A percentile compares a stretch with the other conserved stretches of the same genome.
Conservation (phyloP, 2,113 vertebrate genomes). For the Collichthys lucidus region DNA sequence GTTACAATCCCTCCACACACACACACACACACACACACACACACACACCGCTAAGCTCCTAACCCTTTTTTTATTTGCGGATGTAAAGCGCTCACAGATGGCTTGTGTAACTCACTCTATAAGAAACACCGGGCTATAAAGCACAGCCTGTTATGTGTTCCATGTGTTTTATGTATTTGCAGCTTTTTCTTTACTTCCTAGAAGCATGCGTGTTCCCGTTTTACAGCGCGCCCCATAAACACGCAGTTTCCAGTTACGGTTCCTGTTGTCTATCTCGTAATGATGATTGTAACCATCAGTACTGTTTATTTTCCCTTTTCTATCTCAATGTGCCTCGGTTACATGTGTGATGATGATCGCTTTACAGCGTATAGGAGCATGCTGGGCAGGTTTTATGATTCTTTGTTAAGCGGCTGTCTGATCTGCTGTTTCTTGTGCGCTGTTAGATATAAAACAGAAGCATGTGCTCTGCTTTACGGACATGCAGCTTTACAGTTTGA, state of each 20-base stretch:
- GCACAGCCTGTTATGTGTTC: conserved; percentile 29
- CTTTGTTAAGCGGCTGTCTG: not conserved
- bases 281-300: conserved; percentile 46
- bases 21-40: too few relatives aligned
- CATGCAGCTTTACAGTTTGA: not conserved
- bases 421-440: conserved; percentile 4
- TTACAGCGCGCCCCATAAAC: conserved; percentile 55
- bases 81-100: not conserved
- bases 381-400: not conserved
- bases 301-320: conserved; percentile 22
- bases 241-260: conserved; percentile 37
- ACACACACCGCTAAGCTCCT: too few relatives aligned
- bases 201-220: conserved; percentile 38
- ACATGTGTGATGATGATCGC: not conserved
- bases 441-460: not conserved
- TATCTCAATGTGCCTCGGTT: conserved; percentile 10
- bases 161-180: conserved; percentile 37
- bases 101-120: not conserved
- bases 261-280: conserved; percentile 30
- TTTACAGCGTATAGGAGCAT: not conserved
- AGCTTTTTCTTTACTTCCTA: conserved; percentile 9
- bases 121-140: not conserved
- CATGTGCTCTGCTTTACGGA: not conserved
- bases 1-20: not conserved
- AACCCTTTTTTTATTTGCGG: not conserved